Evolutionary conservation across 2,888 invertebrate species (phyloP).

Genomic region (Meganola albula): DNA sequence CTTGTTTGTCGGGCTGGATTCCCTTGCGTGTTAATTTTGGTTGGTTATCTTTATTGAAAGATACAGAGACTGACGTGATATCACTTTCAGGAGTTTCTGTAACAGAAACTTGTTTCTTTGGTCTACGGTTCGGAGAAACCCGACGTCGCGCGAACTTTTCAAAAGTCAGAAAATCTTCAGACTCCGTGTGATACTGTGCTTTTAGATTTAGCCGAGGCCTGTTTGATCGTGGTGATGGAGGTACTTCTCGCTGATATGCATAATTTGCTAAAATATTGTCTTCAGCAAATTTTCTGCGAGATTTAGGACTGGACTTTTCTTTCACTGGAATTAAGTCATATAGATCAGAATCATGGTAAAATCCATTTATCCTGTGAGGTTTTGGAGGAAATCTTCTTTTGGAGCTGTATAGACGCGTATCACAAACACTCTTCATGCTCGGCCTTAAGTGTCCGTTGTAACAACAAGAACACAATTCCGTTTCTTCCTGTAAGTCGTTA

Average conservation of each 20-base stretch:
- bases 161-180: constrained; percentile 34
- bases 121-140: constrained; percentile 22
- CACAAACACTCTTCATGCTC: constrained; percentile 55
- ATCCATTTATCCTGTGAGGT: constrained; percentile 31
- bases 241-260: constrained; percentile 52
- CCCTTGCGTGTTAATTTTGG: constrained; percentile 9
- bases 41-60: background rate
- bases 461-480: constrained; percentile 53
- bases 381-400: constrained; percentile 36
- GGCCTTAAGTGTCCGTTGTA: constrained; percentile 31
- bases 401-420: constrained; percentile 50
- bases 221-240: constrained; percentile 57
- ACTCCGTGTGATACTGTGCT: constrained; percentile 46
- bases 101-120: constrained; percentile 16
- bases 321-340: constrained; percentile 66
- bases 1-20: constrained; percentile 18
- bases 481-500: constrained; percentile 38
- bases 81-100: constrained; percentile 26
- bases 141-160: constrained; percentile 18
- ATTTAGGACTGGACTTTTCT: constrained; percentile 62
- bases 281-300: constrained; percentile 48
- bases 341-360: constrained; percentile 49
- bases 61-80: constrained; percentile 22
- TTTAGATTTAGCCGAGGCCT: constrained; percentile 58
- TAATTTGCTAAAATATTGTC: constrained; percentile 36